phyloP scores from a whole-genome alignment of 2,888 invertebrate species.

The Mayetiola destructor region DNA sequence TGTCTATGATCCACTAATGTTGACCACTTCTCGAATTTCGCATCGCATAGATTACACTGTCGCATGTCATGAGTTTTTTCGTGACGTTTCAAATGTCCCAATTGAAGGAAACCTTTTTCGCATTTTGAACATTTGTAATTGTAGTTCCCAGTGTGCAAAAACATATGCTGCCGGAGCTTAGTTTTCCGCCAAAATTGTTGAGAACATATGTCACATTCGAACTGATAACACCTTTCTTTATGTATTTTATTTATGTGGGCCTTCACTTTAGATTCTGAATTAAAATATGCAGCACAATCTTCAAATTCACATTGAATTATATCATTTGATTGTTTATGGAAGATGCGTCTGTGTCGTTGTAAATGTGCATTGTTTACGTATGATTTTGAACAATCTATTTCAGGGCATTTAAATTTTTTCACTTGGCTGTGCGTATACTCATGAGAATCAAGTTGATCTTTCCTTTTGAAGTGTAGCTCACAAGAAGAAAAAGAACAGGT shows the following conservation, averaged over 20 bases:
- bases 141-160: slow-evolving; percentile 38
- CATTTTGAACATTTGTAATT: slow-evolving; percentile 39
- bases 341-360: slow-evolving; percentile 41
- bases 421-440: neutral
- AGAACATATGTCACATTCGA: slow-evolving; percentile 39
- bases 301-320: slow-evolving; percentile 23
- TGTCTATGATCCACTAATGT: slow-evolving; percentile 35
- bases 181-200: slow-evolving; percentile 41
- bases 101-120: slow-evolving; percentile 36
- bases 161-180: slow-evolving; percentile 42
- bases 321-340: slow-evolving; percentile 25
- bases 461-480: neutral
- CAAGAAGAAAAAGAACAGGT: slow-evolving; percentile 3
- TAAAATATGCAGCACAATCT: slow-evolving; percentile 38
- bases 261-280: slow-evolving; percentile 41
- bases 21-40: slow-evolving; percentile 38
- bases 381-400: slow-evolving; percentile 43
- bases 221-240: slow-evolving; percentile 36
- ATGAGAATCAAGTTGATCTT: slow-evolving; percentile 14
- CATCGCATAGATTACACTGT: slow-evolving; percentile 37
- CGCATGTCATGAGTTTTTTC: slow-evolving; percentile 37
- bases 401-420: slow-evolving; percentile 44
- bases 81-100: slow-evolving; percentile 39
- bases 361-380: slow-evolving; percentile 47
- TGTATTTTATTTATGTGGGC: slow-evolving; percentile 39